phyloP scores from a whole-genome alignment of 2,113 vertebrate genomes.

The Tenrec ecaudatus region DNA sequence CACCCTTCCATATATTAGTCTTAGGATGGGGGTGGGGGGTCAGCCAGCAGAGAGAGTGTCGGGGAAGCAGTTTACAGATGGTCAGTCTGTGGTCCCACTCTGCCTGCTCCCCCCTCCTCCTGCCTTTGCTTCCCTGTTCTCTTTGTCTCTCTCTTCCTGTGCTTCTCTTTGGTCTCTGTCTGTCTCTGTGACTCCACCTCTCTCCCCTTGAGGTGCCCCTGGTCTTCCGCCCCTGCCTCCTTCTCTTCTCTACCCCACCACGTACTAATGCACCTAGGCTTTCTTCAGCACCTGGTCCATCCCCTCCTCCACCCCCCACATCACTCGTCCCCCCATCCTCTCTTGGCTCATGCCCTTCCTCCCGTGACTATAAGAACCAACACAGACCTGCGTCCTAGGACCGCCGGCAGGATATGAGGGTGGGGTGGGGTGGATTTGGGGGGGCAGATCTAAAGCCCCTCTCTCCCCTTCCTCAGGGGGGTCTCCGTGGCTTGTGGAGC shows the following conservation, averaged over 20 bases:
- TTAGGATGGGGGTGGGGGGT: background rate
- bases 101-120: background rate
- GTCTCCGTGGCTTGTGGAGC: background rate
- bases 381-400: background rate
- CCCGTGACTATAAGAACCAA: background rate
- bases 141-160: background rate
- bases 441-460: background rate
- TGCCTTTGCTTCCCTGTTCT: background rate
- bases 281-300: background rate
- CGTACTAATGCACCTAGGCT: background rate
- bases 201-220: background rate
- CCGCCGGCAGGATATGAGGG: background rate
- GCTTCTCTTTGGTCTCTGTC: background rate
- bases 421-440: background rate
- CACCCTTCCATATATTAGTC: accelerated
- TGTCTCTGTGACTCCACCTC: background rate
- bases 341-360: background rate
- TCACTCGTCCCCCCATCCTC: too few species aligned
- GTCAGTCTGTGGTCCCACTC: background rate
- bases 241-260: background rate
- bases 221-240: background rate
- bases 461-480: background rate
- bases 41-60: background rate
- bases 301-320: background rate
- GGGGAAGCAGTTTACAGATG: conserved; percentile 10